Conservation (phyloP, 1,140 invertebrate species). For the Lepidostoma basale region DNA sequence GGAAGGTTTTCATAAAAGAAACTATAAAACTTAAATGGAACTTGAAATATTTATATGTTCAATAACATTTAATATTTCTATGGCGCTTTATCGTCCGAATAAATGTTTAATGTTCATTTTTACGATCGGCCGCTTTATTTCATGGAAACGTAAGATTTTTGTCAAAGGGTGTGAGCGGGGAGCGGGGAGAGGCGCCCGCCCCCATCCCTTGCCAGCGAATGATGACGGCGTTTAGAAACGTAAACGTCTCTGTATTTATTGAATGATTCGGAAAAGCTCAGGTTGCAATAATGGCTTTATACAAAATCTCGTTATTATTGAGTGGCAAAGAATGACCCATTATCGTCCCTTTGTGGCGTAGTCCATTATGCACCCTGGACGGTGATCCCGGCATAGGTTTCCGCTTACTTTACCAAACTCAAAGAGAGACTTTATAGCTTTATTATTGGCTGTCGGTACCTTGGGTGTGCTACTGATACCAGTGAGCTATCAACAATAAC, state of each 20-base stretch:
- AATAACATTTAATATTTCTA: conserved; percentile 5
- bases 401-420: conserved; percentile 24
- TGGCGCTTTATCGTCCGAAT: conserved; percentile 19
- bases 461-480: background rate
- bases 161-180: no score
- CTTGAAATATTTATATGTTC: background rate
- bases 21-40: conserved; percentile 7
- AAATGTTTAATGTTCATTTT: conserved; percentile 10
- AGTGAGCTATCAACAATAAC: no score
- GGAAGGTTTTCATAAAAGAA: background rate
- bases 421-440: conserved; percentile 22
- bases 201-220: background rate
- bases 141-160: no score
- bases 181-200: conserved; percentile 19
- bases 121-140: background rate
- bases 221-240: conserved; percentile 15
- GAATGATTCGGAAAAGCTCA: conserved; percentile 23
- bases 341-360: conserved; percentile 30
- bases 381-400: conserved; percentile 17
- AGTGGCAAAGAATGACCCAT: conserved; percentile 34
- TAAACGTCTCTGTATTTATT: conserved; percentile 19
- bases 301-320: conserved; percentile 34
- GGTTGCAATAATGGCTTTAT: conserved; percentile 30
- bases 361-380: conserved; percentile 1
- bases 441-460: background rate